Base-by-base conservation (phyloP, 2,113 vertebrate genomes). In the Myrmecobius fasciatus region DNA sequence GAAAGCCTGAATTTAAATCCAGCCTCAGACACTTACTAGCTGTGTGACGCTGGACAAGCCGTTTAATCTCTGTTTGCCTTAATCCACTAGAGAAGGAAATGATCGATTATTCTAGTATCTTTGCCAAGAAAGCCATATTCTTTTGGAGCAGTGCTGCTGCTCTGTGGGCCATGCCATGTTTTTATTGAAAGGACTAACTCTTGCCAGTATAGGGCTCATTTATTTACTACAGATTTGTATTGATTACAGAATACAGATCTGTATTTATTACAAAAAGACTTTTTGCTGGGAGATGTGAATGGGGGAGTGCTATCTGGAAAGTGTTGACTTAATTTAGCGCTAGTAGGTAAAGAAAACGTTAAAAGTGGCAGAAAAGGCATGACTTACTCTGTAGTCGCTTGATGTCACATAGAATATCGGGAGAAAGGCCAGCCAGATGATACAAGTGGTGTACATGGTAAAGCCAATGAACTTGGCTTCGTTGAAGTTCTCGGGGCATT, bases 381-480 rank as follows among this genome's bases (percentile, higher is more conserved):
- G 92, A 99, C 98, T 98, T 99, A 99, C 99, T 99, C 99, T 99
- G 99, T 99, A 99, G 98, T 99, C 99, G 96, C 99, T 99, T 56
- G 99, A 99, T n/a, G 99, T 99, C 98, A 99, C 99, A 95, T 99
- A 99, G 98, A 99, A 99, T 98, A 99, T 99, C 31, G 99, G 99
- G 60, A 99, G 99, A 97, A 99, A 99, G 54, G 99, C 99, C 98
- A 99, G 98, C 99, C 99, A 99, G 97, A 99, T 99, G 98, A 99
- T 99, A 98, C 99, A 99, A 0, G 99, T 99, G 92, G 99, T 99
- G 90, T 99, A 99, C 99, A 99, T 99, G 94, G 99, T 99, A 98
- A 99, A 99, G 97, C 99, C 99, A 95, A 99, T 99, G 98, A 99
- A 99, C 98, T 99, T 99, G 98, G 99, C 99, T 98, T 99, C 99